phyloP scores from a whole-genome alignment of 2,888 invertebrate genomes.

The Nasonovia ribisnigri region DNA sequence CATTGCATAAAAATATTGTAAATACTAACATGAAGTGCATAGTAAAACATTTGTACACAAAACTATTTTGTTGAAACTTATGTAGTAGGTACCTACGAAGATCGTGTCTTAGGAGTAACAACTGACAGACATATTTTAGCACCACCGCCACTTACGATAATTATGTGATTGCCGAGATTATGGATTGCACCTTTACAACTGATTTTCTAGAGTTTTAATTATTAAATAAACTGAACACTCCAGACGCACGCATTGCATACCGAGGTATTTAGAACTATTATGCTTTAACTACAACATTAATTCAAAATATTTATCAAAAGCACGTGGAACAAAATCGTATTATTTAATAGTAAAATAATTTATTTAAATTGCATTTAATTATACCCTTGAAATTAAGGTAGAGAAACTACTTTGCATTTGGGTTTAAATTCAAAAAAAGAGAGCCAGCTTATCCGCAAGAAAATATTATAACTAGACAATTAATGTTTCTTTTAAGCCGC shows the following conservation, averaged over 20 bases:
- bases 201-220: background rate
- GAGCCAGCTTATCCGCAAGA: constrained; percentile 1
- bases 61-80: background rate
- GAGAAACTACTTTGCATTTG: background rate
- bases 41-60: background rate
- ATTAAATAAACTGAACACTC: background rate
- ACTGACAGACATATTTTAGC: background rate
- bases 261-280: background rate
- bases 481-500: constrained; percentile 29
- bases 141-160: background rate
- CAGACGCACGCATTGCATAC: background rate
- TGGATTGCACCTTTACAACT: background rate
- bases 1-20: background rate
- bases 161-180: background rate
- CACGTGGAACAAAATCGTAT: background rate
- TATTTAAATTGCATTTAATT: constrained; percentile 25
- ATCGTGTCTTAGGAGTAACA: background rate
- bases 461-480: constrained; percentile 43
- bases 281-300: too few species aligned
- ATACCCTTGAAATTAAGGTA: constrained; percentile 31
- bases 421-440: constrained; percentile 4
- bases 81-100: background rate
- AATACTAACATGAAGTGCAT: background rate
- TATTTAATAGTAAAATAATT: constrained; percentile 10
- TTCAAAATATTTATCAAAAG: background rate